Base-by-base conservation (phyloP, 2,888 invertebrate genomes). In the Papilio demoleus region DNA sequence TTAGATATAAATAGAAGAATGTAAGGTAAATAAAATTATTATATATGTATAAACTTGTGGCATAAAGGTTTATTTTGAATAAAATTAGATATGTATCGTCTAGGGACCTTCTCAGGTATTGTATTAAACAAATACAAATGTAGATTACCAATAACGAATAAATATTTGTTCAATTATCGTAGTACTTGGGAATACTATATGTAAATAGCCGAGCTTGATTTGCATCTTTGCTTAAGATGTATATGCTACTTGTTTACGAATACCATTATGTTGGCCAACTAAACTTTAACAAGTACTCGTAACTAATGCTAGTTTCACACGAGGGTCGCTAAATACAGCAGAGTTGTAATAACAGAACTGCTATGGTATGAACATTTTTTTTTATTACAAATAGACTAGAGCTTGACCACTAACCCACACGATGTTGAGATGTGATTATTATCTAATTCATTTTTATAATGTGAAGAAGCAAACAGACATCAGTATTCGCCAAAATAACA, bases 201-300 rank as follows among this genome's bases (percentile, higher is more conserved):
- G 31, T n/a, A 53, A 53, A 17, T 56, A 56, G 27, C 53, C 31
- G 9, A 56, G 31, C 53, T 53, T 53, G 24, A 50, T 50, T 50
- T 50, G 50, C 53, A 31, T 53, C 27, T 56, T 56, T 31, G 31
- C 31, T 53, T 56, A 56, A 56, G 31, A 56, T 17, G 31, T 31
- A 31, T 56, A 27, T 50, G 24, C 5, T 22, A n/a, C 27, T 56
- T 56, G 53, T 56, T 56, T 31, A 56, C 53, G 31, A 9, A 31
- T 56, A 17, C 53, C 31, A 56, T 56, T 56, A 56, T 56, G 53
- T 56, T 14, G 31, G 27, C 31, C 17, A 56, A 56, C 53, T 31
- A 31, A 31, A 56, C 31, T 56, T 14, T 31, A 56, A 56, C 31
- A 56, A 31, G 31, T 31, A 56, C 27, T 47, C 19, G 22, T 22